Conservation (phyloP, 1,140 invertebrate species). For the Lethocerus indicus region DNA sequence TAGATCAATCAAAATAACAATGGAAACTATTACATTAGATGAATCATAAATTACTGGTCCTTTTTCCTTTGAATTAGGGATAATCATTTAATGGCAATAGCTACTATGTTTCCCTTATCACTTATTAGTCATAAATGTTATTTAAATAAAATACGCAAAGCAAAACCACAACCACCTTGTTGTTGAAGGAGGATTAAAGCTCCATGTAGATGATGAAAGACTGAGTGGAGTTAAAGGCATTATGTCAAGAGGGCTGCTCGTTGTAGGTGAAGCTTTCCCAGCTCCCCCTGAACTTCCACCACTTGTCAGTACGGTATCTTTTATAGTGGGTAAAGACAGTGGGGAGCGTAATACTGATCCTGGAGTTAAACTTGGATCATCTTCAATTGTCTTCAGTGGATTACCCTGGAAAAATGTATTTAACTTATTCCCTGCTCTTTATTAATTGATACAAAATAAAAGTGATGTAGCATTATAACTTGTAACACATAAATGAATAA, state of each 20-base stretch:
- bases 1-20: neutral
- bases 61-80: too few relatives aligned
- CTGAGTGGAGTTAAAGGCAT: slow-evolving; percentile 43
- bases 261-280: slow-evolving; percentile 45
- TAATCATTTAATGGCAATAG: too few relatives aligned
- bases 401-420: slow-evolving; percentile 40
- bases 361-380: slow-evolving; percentile 92
- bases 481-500: too few relatives aligned
- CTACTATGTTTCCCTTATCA: too few relatives aligned
- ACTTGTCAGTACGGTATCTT: slow-evolving; percentile 61
- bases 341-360: slow-evolving; percentile 84
- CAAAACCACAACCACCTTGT: slow-evolving; percentile 27
- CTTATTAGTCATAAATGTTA: too few relatives aligned
- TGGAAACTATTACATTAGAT: neutral
- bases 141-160: slow-evolving; percentile 3
- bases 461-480: too few relatives aligned
- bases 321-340: slow-evolving; percentile 68
- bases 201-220: slow-evolving; percentile 75
- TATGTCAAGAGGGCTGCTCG: slow-evolving; percentile 22
- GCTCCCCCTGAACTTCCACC: slow-evolving; percentile 19
- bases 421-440: neutral
- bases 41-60: too few relatives aligned
- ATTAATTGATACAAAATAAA: too few relatives aligned
- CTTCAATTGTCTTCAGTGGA: slow-evolving; percentile 89
- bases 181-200: slow-evolving; percentile 60